These are phyloP conservation scores for Villa cingulata DNA, from an alignment of 2,888 invertebrate genomes.

Conservation along the genomic window DNA sequence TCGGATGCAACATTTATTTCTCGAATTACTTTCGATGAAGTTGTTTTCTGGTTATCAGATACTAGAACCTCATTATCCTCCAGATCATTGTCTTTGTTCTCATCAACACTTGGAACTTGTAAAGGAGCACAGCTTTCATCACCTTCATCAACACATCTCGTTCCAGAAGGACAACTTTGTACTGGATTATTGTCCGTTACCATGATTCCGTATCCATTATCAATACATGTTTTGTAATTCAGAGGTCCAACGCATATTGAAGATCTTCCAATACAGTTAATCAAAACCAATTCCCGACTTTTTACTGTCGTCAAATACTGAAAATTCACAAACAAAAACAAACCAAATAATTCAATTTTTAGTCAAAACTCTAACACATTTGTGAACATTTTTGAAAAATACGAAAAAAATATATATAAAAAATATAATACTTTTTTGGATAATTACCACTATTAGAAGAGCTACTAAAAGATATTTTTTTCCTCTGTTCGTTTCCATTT, in stretches of 20 bases:
- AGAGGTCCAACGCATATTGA: slow-evolving; percentile 29
- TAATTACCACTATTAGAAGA: slow-evolving; percentile 33
- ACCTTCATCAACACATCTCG: slow-evolving; percentile 26
- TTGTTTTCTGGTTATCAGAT: too few species aligned
- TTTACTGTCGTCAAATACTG: slow-evolving; percentile 24
- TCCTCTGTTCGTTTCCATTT: slow-evolving; percentile 31
- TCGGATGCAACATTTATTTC: too few species aligned
- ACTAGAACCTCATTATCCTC: too few species aligned
- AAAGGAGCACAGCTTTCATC: slow-evolving; percentile 24
- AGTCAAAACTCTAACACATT: neutral
- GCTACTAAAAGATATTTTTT: slow-evolving; percentile 24
- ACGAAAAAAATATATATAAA: neutral
- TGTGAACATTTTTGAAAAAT: neutral
- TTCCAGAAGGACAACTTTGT: slow-evolving; percentile 19
- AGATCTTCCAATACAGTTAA: slow-evolving; percentile 25
- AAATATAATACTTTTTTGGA: too few species aligned
- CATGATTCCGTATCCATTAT: slow-evolving; percentile 16
- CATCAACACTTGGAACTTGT: neutral
- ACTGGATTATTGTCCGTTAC: slow-evolving; percentile 18
- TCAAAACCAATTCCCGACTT: slow-evolving; percentile 17
- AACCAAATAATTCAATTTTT: neutral
- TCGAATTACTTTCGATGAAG: too few species aligned
- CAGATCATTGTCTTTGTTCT: too few species aligned
- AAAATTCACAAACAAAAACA: slow-evolving; percentile 4
- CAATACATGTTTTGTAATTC: slow-evolving; percentile 22